Evolutionary conservation across 2,797 vertebrate genomes (phyloP), one percentile per base, ranked within the genome.

Genomic region (Streptopelia turtur): DNA sequence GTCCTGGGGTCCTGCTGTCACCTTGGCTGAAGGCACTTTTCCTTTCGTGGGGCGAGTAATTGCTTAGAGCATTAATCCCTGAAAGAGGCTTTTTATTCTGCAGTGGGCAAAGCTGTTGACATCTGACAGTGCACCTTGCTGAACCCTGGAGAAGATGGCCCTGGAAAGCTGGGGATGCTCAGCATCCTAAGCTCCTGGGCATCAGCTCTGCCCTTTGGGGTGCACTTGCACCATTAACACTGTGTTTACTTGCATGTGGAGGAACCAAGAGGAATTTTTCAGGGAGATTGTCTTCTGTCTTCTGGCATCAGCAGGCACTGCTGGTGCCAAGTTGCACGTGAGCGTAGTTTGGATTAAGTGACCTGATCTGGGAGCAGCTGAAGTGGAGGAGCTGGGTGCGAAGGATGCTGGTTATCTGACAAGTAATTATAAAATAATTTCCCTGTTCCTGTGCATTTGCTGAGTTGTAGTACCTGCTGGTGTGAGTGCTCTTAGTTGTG

Each of bases 1-100:
- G 84, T 93, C 65, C 60, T 81, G 20, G 66, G 80, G 92, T 97
- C 80, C 80, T 89, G 83, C 79, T 96, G 95, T 97, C 96, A 96
- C 90, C 53, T 92, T 92, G 84, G 84, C 87, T 95, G 79, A 95
- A 87, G 78, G 81, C 64, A 82, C 91, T 89, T 97, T 92, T 96
- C 63, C 74, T 94, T 97, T 93, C 80, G 37, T 49, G 57, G 65
- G 6, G n/a, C 13, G 2, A 71, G 60, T 96, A 95, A 95, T 97
- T 94, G 65, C 92, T 72, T 47, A 77, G 49, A 91, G 49, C 84
- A 74, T 83, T 94, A 96, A 94, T 96, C 87, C 91, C 50, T 95
- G 89, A 86, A 92, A 96, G 75, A 93, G 49, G 61, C 89, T 90
- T 94, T 93, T 97, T 89, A 83, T 94, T 94, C 71, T 91, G 87